These are phyloP conservation scores for Coreoperca whiteheadi DNA, from an alignment of 2,113 vertebrate species.

Conservation along the genomic window DNA sequence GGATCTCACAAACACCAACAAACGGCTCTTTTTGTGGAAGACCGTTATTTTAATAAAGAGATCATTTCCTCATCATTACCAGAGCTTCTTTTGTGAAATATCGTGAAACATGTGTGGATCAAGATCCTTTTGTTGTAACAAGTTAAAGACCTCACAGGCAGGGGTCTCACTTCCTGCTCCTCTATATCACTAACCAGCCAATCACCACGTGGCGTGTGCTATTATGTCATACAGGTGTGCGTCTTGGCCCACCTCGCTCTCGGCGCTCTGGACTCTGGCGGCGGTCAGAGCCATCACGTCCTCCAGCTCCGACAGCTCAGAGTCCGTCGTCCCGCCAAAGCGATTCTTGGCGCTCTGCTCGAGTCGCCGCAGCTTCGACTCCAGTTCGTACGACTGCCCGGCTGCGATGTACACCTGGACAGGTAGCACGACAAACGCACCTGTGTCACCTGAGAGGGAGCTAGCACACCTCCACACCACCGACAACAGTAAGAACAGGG, in stretches of 20 bases:
- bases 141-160: too few species aligned
- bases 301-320: conserved; percentile 92
- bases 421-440: conserved; percentile 24
- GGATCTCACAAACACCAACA: too few species aligned
- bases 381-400: conserved; percentile 78
- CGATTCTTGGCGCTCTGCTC: conserved; percentile 77
- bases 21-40: too few species aligned
- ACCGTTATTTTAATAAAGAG: too few species aligned
- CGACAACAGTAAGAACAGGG: not conserved
- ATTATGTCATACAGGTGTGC: not conserved
- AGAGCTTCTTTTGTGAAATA: too few species aligned
- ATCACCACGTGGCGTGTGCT: not conserved
- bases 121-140: too few species aligned
- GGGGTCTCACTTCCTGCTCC: too few species aligned
- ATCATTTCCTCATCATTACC: too few species aligned
- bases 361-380: conserved; percentile 72
- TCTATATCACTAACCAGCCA: not conserved
- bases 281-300: conserved; percentile 88
- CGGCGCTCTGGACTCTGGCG: conserved; percentile 87
- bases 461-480: not conserved
- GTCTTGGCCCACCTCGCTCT: conserved; percentile 81
- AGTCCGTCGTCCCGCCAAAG: conserved; percentile 81
- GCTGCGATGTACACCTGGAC: conserved; percentile 86
- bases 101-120: too few species aligned
- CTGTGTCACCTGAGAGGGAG: conserved; percentile 11